Percentiles rank a stretch among this genome's conserved stretches.
Evolutionary conservation across 2,113 vertebrate genomes (phyloP).

Genomic region (Corydoras maculifer): DNA sequence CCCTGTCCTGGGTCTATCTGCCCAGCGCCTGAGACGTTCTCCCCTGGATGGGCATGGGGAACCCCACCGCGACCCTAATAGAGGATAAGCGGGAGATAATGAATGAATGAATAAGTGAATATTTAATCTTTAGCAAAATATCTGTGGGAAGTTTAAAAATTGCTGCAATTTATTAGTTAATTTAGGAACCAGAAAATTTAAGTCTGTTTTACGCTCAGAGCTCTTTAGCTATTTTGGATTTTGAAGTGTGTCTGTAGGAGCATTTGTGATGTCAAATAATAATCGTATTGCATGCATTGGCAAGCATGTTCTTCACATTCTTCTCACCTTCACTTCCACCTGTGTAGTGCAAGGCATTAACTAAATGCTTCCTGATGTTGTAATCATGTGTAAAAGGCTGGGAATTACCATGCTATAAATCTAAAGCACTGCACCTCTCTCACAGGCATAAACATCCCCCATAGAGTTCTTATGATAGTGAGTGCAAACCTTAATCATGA

Average conservation of each 20-base stretch:
- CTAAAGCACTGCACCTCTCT: slow-evolving; percentile 45
- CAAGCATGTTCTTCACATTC: slow-evolving; percentile 33
- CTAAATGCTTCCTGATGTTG: slow-evolving; percentile 69
- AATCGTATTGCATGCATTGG: neutral
- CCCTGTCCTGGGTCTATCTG: too few species aligned
- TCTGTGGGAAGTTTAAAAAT: too few species aligned
- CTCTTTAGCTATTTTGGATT: too few species aligned
- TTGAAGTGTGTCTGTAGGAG: neutral
- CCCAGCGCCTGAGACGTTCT: too few species aligned
- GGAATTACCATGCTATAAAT: slow-evolving; percentile 70
- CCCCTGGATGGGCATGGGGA: too few species aligned
- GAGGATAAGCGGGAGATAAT: too few species aligned
- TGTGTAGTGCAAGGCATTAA: slow-evolving; percentile 61
- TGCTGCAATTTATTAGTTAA: too few species aligned
- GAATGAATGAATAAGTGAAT: too few species aligned
- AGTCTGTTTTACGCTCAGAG: too few species aligned
- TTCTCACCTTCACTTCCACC: slow-evolving; percentile 38
- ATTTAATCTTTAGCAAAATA: too few species aligned
- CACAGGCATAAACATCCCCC: slow-evolving; percentile 66
- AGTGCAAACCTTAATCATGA: slow-evolving; percentile 71
- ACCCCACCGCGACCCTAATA: too few species aligned
- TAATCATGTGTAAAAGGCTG: slow-evolving; percentile 73
- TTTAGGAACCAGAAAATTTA: too few species aligned
- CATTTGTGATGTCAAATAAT: neutral
- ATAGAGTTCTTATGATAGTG: slow-evolving; percentile 70